phyloP scores from a whole-genome alignment of 2,888 invertebrate genomes.

The Miltochrista miniata region DNA sequence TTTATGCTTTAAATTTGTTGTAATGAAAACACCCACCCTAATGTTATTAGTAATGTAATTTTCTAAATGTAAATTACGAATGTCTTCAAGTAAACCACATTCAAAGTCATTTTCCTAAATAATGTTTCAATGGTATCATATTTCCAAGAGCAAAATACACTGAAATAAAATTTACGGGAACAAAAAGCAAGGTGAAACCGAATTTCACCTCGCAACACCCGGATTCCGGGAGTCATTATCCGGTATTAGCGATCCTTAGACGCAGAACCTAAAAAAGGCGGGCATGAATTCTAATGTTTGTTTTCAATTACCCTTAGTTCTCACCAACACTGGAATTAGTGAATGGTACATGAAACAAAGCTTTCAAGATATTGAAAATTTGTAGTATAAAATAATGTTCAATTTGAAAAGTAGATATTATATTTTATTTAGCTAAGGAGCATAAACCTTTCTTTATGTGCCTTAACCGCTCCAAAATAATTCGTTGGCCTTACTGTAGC shows the following conservation, averaged over 20 bases:
- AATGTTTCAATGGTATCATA: not conserved
- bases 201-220: constrained; percentile 15
- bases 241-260: constrained; percentile 15
- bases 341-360: not conserved
- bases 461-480: too few relatives aligned
- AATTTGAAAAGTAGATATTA: too few relatives aligned
- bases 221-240: constrained; percentile 15
- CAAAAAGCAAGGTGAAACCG: constrained; percentile 14
- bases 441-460: too few relatives aligned
- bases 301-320: constrained; percentile 28
- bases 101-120: not conserved
- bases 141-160: not conserved
- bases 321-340: constrained; percentile 3
- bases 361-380: not conserved
- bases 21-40: too few relatives aligned
- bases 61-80: too few relatives aligned
- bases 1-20: too few relatives aligned
- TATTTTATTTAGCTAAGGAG: too few relatives aligned
- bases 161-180: constrained; percentile 16
- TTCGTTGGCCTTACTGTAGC: too few relatives aligned
- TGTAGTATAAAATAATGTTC: too few relatives aligned
- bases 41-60: too few relatives aligned
- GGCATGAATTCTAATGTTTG: constrained; percentile 23
- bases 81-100: too few relatives aligned
- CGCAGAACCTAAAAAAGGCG: constrained; percentile 10